phyloP scores from a whole-genome alignment of 1,140 invertebrate species.

The Drosophila trapezifrons region DNA sequence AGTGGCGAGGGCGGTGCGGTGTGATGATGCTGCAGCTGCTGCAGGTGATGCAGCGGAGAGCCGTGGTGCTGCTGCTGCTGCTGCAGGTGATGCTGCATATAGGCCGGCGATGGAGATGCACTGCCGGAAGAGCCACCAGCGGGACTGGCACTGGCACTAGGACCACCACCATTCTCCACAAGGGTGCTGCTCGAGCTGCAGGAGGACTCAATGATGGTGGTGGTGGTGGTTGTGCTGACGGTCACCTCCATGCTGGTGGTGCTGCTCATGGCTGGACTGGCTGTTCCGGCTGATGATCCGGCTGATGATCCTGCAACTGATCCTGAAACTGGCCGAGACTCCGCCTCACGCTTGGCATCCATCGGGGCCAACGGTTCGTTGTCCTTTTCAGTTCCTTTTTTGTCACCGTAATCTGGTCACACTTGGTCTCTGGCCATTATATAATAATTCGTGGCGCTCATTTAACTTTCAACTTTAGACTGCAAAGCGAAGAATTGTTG shows the following conservation, averaged over 20 bases:
- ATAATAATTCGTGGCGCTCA: constrained; percentile 16
- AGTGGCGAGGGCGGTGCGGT: constrained; percentile 67
- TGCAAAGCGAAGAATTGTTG: constrained; percentile 43
- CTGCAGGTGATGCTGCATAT: constrained; percentile 61
- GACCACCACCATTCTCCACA: constrained; percentile 7
- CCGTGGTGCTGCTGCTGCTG: constrained; percentile 67
- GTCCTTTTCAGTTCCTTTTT: constrained; percentile 6
- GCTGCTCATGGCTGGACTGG: constrained; percentile 1
- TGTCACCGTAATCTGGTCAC: constrained; percentile 16
- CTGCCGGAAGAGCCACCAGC: constrained; percentile 66
- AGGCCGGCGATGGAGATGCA: constrained; percentile 59
- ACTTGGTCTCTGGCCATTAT: constrained; percentile 16
- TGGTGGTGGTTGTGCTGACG: constrained; percentile 38
- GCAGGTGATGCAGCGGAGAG: constrained; percentile 59
- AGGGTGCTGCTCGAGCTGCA: constrained; percentile 18
- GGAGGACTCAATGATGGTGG: constrained; percentile 40
- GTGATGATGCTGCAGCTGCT: constrained; percentile 69
- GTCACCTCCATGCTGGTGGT: constrained; percentile 42
- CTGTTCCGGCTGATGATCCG: not conserved
- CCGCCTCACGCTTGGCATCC: constrained; percentile 23
- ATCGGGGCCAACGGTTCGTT: constrained; percentile 19
- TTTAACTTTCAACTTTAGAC: constrained; percentile 20
- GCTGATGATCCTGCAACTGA: not conserved
- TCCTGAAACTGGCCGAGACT: constrained; percentile 16
- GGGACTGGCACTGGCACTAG: not conserved